Conservation (phyloP, 2,113 vertebrate genomes). For the Pluvialis apricaria region DNA sequence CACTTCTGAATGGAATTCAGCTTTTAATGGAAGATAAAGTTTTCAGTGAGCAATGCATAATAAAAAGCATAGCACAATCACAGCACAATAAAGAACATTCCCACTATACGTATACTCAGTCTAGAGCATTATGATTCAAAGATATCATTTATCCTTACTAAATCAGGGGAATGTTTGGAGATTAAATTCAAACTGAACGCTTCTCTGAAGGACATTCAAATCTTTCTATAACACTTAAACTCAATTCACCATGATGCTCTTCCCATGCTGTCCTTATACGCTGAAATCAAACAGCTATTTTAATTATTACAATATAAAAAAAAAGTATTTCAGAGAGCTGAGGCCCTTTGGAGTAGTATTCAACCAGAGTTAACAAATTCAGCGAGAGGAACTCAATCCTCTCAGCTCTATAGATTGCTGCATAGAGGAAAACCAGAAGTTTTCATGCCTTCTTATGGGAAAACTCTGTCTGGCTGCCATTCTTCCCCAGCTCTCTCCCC, state of each 20-base stretch:
- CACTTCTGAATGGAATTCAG: conserved; percentile 29
- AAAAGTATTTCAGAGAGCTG: not conserved
- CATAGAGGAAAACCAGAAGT: not conserved
- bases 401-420: not conserved
- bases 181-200: not conserved
- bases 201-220: conserved; percentile 1
- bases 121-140: not conserved
- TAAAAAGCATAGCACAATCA: not conserved
- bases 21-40: conserved; percentile 42
- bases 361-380: not conserved
- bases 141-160: not conserved
- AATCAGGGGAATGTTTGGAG: not conserved
- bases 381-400: not conserved
- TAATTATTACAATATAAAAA: not conserved
- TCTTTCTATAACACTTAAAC: not conserved
- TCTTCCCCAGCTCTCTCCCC: not conserved
- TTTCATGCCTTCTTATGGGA: not conserved
- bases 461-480: not conserved
- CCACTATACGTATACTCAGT: not conserved
- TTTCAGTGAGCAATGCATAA: conserved; percentile 28
- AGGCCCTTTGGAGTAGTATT: not conserved
- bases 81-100: not conserved
- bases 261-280: not conserved
- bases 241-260: not conserved
- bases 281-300: not conserved